These are phyloP conservation scores for Oikopleura dioica DNA, from an alignment of 23 tunicate genomes.

Conservation along the genomic window DNA sequence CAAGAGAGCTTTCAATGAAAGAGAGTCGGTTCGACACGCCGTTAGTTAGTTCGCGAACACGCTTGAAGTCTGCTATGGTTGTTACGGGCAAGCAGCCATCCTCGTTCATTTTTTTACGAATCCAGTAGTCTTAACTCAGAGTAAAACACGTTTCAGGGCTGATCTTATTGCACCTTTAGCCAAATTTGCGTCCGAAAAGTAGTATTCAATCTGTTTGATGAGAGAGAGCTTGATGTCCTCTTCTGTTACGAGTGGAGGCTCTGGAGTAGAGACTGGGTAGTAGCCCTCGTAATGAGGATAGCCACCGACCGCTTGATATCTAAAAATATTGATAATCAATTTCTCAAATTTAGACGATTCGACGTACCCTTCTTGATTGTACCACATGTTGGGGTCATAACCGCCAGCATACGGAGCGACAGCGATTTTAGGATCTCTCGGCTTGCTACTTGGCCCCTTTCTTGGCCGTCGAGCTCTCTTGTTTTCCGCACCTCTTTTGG, in stretches of 20 bases:
- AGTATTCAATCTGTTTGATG: neutral
- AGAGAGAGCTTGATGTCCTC: neutral
- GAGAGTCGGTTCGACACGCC: neutral
- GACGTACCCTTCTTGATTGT: too few species aligned
- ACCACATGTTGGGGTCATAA: too few species aligned
- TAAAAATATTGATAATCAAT: too few species aligned
- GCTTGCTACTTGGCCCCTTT: too few species aligned
- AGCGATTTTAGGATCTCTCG: too few species aligned
- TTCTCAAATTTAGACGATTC: too few species aligned
- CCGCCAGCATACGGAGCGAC: too few species aligned
- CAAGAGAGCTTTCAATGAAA: neutral
- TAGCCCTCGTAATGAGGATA: neutral
- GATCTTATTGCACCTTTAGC: neutral
- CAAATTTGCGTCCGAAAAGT: neutral
- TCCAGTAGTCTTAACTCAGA: neutral
- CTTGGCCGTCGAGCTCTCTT: too few species aligned
- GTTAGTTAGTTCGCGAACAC: neutral
- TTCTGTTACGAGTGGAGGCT: neutral
- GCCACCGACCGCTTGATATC: too few species aligned
- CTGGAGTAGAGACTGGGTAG: neutral
- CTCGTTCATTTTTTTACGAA: neutral
- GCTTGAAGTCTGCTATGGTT: neutral
- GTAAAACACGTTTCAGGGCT: neutral
- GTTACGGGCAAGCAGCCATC: neutral
- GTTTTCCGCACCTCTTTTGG: too few species aligned